Evolutionary conservation across 1,140 invertebrate species (phyloP).

Genomic region (Pseudomyrmex cubaensis): DNA sequence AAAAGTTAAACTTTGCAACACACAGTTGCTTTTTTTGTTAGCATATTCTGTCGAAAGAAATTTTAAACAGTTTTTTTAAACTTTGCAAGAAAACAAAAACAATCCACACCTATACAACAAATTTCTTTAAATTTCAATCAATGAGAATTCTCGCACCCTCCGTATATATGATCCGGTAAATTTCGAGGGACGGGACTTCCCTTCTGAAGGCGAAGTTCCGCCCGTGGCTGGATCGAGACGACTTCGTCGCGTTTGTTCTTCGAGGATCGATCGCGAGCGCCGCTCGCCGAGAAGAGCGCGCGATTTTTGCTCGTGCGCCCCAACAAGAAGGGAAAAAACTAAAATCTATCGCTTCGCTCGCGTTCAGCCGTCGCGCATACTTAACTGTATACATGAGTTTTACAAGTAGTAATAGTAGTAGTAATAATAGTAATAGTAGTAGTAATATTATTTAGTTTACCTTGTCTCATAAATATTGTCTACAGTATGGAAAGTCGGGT

Average conservation of each 20-base stretch:
- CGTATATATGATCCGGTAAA: constrained; percentile 29
- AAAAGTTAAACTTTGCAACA: neutral
- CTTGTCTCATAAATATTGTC: constrained; percentile 85
- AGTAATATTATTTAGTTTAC: constrained; percentile 76
- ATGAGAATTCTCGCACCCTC: constrained; percentile 22
- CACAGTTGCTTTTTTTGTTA: neutral
- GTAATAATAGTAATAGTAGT: constrained; percentile 51
- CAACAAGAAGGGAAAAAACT: constrained; percentile 59
- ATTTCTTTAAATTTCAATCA: constrained; percentile 4
- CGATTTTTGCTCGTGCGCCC: constrained; percentile 9
- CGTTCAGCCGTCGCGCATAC: constrained; percentile 70
- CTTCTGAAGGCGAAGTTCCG: constrained; percentile 2
- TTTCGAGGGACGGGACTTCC: constrained; percentile 14
- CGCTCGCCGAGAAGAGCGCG: constrained; percentile 27
- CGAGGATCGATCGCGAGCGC: constrained; percentile 37
- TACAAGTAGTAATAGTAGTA: constrained; percentile 67
- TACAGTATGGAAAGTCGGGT: constrained; percentile 84
- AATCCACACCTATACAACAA: neutral
- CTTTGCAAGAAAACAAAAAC: neutral
- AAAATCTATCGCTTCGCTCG: constrained; percentile 70
- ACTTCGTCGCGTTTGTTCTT: constrained; percentile 30
- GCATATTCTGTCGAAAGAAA: neutral
- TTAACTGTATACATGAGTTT: constrained; percentile 73
- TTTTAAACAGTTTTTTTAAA: neutral
- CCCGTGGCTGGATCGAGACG: constrained; percentile 48